These are phyloP conservation scores for Podarcis muralis DNA, from an alignment of 2,113 vertebrate genomes.

Conservation along the genomic window DNA sequence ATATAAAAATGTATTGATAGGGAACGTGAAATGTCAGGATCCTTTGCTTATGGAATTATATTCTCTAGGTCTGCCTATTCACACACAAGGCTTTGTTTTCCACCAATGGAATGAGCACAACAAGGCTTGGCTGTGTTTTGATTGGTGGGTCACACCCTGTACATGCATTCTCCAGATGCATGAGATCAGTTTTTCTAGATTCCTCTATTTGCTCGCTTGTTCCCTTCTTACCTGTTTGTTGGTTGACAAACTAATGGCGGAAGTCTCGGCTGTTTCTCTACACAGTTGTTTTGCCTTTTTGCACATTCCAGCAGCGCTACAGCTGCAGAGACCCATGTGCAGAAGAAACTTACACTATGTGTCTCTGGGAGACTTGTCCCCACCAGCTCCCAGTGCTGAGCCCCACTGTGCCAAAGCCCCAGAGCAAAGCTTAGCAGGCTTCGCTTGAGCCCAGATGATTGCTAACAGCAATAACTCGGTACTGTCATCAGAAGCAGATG, in stretches of 20 bases:
- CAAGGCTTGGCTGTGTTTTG: neutral
- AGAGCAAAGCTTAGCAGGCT: conserved; percentile 43
- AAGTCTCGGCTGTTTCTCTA: conserved; percentile 4
- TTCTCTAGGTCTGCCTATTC: neutral
- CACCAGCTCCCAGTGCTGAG: neutral
- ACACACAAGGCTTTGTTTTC: neutral
- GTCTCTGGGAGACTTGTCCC: conserved; percentile 8
- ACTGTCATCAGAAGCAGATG: conserved; percentile 35
- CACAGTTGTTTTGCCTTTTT: neutral
- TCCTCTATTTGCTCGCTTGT: neutral
- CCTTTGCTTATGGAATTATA: conserved; percentile 23
- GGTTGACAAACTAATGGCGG: neutral
- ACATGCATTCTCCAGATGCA: neutral
- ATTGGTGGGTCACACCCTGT: neutral
- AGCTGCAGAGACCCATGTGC: neutral
- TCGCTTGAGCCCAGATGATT: neutral
- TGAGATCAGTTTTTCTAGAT: neutral
- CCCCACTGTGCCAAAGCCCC: neutral
- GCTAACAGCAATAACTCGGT: conserved; percentile 40
- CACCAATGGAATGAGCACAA: neutral
- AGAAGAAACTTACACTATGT: accelerated
- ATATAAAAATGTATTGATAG: neutral
- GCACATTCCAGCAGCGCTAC: neutral
- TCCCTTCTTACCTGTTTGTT: neutral
- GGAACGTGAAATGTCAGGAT: conserved; percentile 18